Evolutionary conservation across 2,113 vertebrate genomes (phyloP).

Genomic region (Vireo altiloquus): DNA sequence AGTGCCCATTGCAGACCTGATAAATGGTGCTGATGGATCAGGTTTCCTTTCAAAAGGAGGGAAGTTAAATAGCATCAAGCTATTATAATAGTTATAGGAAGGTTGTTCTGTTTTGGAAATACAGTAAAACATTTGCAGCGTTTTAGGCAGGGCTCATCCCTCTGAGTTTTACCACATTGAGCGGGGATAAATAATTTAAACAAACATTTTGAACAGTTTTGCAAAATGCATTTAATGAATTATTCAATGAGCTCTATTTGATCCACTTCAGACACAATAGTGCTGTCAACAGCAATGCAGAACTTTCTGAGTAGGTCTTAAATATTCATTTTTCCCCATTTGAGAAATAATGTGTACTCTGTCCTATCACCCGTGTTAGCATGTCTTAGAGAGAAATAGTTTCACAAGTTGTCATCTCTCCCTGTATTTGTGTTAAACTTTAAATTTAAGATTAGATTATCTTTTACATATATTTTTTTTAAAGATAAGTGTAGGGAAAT

Average conservation of each 20-base stretch:
- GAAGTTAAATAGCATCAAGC: background rate
- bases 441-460: conserved; percentile 66
- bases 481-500: conserved; percentile 46
- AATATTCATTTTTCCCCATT: conserved; percentile 47
- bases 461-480: conserved; percentile 45
- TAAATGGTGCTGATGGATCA: background rate
- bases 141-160: background rate
- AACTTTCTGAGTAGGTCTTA: conserved; percentile 52
- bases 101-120: background rate
- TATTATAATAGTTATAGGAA: background rate
- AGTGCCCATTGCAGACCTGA: background rate
- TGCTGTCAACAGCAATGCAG: conserved; percentile 44
- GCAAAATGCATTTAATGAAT: conserved; percentile 56
- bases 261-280: conserved; percentile 60
- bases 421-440: conserved; percentile 49
- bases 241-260: conserved; percentile 49
- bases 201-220: conserved; percentile 59
- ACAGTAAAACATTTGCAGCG: background rate
- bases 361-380: conserved; percentile 44
- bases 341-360: conserved; percentile 38
- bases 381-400: conserved; percentile 48
- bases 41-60: background rate
- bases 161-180: conserved; percentile 1
- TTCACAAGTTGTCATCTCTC: conserved; percentile 61
- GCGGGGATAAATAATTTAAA: conserved; percentile 61